Evolutionary conservation across 2,888 invertebrate species (phyloP), one percentile per base, ranked within the genome.

Genomic region (Seira ritae): DNA sequence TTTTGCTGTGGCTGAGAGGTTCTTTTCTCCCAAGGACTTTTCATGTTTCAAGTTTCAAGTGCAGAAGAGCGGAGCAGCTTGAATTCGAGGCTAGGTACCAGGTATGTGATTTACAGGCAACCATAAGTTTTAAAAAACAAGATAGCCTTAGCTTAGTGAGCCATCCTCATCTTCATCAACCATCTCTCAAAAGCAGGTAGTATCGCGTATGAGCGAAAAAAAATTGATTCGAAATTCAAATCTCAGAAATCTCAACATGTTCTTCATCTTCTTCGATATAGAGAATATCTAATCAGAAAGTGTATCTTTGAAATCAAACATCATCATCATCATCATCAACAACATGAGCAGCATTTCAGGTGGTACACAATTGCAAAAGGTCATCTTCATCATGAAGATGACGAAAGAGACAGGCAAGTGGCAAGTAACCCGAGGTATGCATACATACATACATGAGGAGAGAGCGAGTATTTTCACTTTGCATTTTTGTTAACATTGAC

Each of bases 211-310:
- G 24, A 12, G 37, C 20, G 2, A 17, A 42, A n/a, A 55, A 22
- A 62, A 31, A 67, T 50, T 75, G 66, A 79, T 79, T 79, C 70
- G 72, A 81, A 81, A 69, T 81, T 81, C 71, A 71, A 81, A 80
- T 68, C 76, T 31, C 31, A 31, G n/a, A n/a, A n/a, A 31, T 31
- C 73, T 31, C 31, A 81, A 81, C 80, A 75, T 60, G 75, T 75
- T 81, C 74, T 71, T 81, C 80, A 80, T 73, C 80, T 24, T 69
- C 46, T 31, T 78, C 70, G 31, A 31, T 8, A 31, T 8, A 4
- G 31, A 31, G 31, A 8, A 8, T 2, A 4, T 69, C 67, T 12
- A 46, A 62, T 20, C 50, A 70, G 55, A 55, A 55, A 55, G 55
- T 55, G 15, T 55, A 55, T 55, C 55, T 55, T 17, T n/a, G 17